Percentiles rank a stretch among this genome's conserved stretches.
Conservation (phyloP, 2,113 vertebrate genomes). For the Nesogale talazaci region DNA sequence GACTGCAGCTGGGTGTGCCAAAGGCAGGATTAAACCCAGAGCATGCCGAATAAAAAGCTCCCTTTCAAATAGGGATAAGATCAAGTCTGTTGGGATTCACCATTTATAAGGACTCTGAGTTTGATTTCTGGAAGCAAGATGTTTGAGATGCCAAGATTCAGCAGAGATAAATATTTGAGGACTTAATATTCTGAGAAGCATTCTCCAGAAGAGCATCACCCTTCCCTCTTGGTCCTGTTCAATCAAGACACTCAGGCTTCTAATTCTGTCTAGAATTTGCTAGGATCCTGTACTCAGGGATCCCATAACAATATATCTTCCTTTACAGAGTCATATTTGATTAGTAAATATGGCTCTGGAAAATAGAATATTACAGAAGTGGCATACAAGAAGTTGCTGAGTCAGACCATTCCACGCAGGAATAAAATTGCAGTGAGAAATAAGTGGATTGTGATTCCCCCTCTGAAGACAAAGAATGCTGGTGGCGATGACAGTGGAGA, state of each 20-base stretch:
- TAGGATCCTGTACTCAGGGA: conserved; percentile 9
- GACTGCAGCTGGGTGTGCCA: no score
- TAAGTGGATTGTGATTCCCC: not conserved
- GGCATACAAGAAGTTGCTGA: conserved; percentile 70
- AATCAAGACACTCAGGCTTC: not conserved
- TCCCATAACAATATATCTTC: conserved; percentile 53
- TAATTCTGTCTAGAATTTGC: not conserved
- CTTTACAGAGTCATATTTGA: conserved; percentile 36
- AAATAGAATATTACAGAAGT: conserved; percentile 61
- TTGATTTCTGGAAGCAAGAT: conserved; percentile 22
- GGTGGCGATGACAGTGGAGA: not conserved
- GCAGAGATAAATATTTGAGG: not conserved
- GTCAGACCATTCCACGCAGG: conserved; percentile 59
- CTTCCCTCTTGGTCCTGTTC: not conserved
- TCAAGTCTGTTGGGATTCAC: not conserved
- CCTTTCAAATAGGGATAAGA: not conserved
- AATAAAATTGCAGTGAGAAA: conserved; percentile 62
- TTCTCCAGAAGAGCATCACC: fast-evolving
- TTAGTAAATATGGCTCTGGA: not conserved
- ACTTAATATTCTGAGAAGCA: not conserved
- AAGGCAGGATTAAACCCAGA: not conserved
- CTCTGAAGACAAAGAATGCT: conserved; percentile 31
- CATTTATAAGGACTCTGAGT: not conserved
- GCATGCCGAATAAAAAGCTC: not conserved
- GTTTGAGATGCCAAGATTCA: conserved; percentile 43